Evolutionary conservation across 1,140 invertebrate species (phyloP), one percentile per base, ranked within the genome.

Genomic region (Lepidurus apus): DNA sequence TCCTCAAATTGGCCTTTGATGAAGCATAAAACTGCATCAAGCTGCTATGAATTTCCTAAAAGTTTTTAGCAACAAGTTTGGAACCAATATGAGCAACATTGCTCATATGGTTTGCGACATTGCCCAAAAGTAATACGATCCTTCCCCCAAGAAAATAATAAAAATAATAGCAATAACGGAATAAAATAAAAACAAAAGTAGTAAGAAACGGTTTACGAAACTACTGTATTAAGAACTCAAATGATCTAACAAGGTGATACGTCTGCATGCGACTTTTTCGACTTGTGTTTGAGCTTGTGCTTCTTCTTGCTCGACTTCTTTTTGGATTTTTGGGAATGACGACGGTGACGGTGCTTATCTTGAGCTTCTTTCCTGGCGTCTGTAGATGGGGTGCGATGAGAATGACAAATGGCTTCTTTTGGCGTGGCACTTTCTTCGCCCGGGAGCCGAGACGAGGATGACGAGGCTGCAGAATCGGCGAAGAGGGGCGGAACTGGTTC

Each of bases 371-470:
- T 65, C n/a, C 53, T 65, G 53, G 53, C 21, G n/a, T 65, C n/a
- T 65, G 53, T n/a, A 65, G 53, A 65, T 21, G 9, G 53, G 53
- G 53, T 65, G 53, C 13, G 53, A 65, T 65, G 53, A 17, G 53
- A 65, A 65, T 65, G 53, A 65, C 53, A 21, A 65, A 65, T 65
- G 53, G 53, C 53, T 65, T 65, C 53, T 65, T 65, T 65, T n/a
- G 53, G 53, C 53, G 53, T n/a, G 53, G 9, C 53, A 65, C 10
- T 65, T 65, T 65, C 53, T 65, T 65, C 53, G 13, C 53, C 21
- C 17, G 53, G n/a, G 53, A 13, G 13, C 53, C 13, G 53, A 65
- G 17, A 65, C 9, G n/a, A 21, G 75, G 9, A 17, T 43, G 75
- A 77, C 9, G 75, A 42, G 43, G 17, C 21, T 65, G 53, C 53